Conservation (phyloP, 92 coral and sea anemone genomes). For the Heteractis magnifica region DNA sequence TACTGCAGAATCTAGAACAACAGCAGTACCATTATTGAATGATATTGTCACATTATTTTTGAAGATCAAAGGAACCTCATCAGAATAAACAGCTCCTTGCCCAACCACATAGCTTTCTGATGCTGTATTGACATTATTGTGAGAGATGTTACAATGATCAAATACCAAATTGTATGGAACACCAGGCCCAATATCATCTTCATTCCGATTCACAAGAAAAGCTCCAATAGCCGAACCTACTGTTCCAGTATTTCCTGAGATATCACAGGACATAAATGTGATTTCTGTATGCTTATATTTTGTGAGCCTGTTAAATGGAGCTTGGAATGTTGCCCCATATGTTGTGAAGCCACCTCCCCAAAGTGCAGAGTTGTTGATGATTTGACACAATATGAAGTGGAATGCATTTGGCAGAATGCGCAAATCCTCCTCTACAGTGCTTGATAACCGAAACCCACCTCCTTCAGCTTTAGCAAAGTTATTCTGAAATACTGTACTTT, state of each 20-base stretch:
- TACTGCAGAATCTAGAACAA: slow-evolving; percentile 68
- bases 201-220: slow-evolving; percentile 68
- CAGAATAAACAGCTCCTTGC: slow-evolving; percentile 76
- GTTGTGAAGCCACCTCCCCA: slow-evolving; percentile 69
- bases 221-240: slow-evolving; percentile 88
- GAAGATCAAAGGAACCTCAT: slow-evolving; percentile 73
- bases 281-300: slow-evolving; percentile 30
- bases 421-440: slow-evolving; percentile 26
- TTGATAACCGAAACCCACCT: slow-evolving; percentile 65
- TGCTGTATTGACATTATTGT: slow-evolving; percentile 43
- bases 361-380: slow-evolving; percentile 45
- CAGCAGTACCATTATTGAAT: slow-evolving; percentile 67
- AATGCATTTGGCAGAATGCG: slow-evolving; percentile 33
- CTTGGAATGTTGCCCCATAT: slow-evolving; percentile 59
- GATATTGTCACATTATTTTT: slow-evolving; percentile 31
- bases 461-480: slow-evolving; percentile 67
- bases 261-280: slow-evolving; percentile 42
- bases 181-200: slow-evolving; percentile 76
- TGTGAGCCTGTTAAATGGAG: slow-evolving; percentile 4
- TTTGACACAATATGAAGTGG: slow-evolving; percentile 31
- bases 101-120: slow-evolving; percentile 56
- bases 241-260: slow-evolving; percentile 59
- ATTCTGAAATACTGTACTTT: slow-evolving; percentile 47
- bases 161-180: slow-evolving; percentile 58
- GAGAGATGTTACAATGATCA: slow-evolving; percentile 40